These are phyloP conservation scores for Gymnobelideus leadbeateri DNA, from an alignment of 2,113 vertebrate species.

Conservation along the genomic window DNA sequence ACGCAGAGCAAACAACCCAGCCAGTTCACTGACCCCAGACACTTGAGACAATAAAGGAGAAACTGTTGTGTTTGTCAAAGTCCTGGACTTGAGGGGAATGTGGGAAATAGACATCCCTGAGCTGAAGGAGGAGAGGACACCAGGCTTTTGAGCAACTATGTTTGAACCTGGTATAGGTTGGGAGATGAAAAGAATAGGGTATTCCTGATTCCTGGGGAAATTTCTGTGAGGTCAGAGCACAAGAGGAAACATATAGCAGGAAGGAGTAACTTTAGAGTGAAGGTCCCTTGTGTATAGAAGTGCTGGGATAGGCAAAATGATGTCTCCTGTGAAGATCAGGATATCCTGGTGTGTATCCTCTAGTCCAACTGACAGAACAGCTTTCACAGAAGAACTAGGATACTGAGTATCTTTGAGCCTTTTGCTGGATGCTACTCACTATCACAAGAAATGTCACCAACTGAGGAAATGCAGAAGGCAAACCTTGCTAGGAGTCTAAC, in stretches of 20 bases:
- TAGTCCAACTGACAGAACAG: neutral
- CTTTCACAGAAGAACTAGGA: neutral
- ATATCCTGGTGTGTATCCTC: neutral
- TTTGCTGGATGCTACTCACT: neutral
- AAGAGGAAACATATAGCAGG: neutral
- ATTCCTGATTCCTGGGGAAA: neutral
- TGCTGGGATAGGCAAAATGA: neutral
- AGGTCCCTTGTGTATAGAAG: neutral
- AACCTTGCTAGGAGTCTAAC: neutral
- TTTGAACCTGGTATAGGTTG: neutral
- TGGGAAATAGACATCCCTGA: neutral
- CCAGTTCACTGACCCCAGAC: neutral
- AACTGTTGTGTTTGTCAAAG: neutral
- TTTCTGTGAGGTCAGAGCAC: neutral
- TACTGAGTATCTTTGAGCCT: neutral
- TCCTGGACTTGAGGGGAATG: neutral
- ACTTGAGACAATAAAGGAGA: slow-evolving; percentile 1
- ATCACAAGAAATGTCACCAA: neutral
- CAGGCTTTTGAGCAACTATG: neutral
- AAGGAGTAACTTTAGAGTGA: neutral
- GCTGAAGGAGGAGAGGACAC: neutral
- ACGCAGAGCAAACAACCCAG: neutral
- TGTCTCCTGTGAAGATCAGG: neutral
- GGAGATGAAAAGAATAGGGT: neutral
- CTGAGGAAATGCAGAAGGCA: neutral